Evolutionary conservation across 2,797 vertebrate species (phyloP).

Genomic region (Crocodylus rhombifer): DNA sequence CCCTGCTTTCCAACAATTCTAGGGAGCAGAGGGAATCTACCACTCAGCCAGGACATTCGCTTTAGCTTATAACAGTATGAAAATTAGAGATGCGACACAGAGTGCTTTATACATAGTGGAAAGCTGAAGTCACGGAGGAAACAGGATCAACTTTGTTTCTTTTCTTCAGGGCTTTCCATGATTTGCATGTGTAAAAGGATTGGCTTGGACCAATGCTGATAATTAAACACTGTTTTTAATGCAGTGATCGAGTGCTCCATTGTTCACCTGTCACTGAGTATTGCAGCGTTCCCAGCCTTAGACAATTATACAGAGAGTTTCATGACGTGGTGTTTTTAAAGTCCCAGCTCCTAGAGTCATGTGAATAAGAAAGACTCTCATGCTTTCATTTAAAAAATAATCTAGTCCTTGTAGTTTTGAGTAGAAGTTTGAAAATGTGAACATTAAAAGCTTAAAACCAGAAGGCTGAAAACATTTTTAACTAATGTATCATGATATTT

Average conservation of each 20-base stretch:
- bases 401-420: not conserved
- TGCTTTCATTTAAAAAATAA: not conserved
- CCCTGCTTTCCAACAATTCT: not conserved
- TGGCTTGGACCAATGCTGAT: not conserved
- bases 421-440: not conserved
- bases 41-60: not conserved
- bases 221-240: not conserved
- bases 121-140: accelerated
- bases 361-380: not conserved
- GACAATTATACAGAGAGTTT: not conserved
- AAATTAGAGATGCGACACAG: not conserved
- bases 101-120: accelerated
- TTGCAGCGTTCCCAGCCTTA: too few species aligned
- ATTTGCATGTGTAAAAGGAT: accelerated
- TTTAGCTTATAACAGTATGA: not conserved
- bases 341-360: not conserved
- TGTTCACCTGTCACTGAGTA: not conserved
- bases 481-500: too few species aligned
- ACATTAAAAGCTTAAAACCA: not conserved
- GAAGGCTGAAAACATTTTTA: not conserved
- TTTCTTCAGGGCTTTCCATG: not conserved
- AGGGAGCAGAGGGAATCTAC: not conserved
- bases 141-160: accelerated
- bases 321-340: not conserved
- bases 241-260: not conserved